phyloP scores from a whole-genome alignment of 2,113 vertebrate species.

The Nothocercus nigrocapillus region DNA sequence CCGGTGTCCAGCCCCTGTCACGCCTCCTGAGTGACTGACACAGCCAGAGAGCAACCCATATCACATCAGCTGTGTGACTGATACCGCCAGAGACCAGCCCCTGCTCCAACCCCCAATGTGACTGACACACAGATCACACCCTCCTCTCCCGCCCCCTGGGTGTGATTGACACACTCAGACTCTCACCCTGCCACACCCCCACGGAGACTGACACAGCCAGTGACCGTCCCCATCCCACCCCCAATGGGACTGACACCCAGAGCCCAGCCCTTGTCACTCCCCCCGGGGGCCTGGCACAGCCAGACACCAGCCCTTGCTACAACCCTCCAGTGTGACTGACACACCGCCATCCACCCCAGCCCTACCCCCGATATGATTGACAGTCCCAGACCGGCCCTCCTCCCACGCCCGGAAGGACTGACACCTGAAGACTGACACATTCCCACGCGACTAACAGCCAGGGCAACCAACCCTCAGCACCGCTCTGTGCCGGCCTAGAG shows the following conservation, averaged over 20 bases:
- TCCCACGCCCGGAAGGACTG: not conserved
- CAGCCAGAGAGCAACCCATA: not conserved
- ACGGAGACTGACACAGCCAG: accelerated
- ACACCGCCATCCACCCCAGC: too few species aligned
- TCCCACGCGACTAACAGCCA: not conserved
- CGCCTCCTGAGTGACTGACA: not conserved
- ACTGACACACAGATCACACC: accelerated
- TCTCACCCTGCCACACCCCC: not conserved
- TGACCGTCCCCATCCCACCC: not conserved
- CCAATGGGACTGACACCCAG: not conserved
- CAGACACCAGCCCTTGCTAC: not conserved
- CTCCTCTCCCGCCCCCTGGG: not conserved
- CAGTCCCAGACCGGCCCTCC: not conserved
- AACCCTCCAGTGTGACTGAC: not conserved
- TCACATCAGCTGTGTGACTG: not conserved
- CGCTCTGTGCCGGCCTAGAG: not conserved
- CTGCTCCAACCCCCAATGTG: accelerated
- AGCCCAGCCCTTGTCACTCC: too few species aligned
- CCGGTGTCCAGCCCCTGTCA: too few species aligned
- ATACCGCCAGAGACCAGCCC: not conserved
- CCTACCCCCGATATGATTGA: not conserved
- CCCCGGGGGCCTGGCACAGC: not conserved
- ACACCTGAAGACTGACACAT: accelerated
- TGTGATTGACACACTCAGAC: not conserved
- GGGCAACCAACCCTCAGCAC: not conserved